Percentiles rank a stretch among this genome's conserved stretches.
phyloP scores from a whole-genome alignment of 2,888 invertebrate species.

The Bellardia pandia region DNA sequence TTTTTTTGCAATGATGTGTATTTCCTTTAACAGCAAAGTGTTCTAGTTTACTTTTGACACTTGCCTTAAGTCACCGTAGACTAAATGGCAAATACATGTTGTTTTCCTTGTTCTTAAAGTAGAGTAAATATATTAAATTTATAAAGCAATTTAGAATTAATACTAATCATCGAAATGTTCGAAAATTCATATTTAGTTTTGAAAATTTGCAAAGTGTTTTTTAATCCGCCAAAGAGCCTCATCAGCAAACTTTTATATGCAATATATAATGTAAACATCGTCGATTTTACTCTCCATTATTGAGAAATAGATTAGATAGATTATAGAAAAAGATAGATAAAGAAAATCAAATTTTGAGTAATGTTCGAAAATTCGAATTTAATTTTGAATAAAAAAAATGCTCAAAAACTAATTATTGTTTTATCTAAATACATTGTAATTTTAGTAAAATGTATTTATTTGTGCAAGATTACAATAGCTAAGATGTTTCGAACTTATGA shows the following conservation, averaged over 20 bases:
- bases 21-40: constrained; percentile 2
- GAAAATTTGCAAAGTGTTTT: background rate
- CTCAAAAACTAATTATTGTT: no score
- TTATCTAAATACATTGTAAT: no score
- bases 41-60: constrained; percentile 33
- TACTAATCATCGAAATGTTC: background rate
- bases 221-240: no score
- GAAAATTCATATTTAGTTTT: background rate
- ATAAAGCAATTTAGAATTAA: background rate
- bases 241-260: no score
- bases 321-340: no score
- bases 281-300: no score
- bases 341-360: background rate
- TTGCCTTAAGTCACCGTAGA: constrained; percentile 27
- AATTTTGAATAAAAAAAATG: background rate
- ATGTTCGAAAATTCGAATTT: background rate
- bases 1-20: background rate
- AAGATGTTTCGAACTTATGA: no score
- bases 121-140: background rate
- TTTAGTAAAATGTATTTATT: no score
- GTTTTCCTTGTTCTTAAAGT: background rate
- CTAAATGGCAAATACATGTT: constrained; percentile 28
- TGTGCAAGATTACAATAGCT: no score
- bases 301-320: no score
- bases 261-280: no score